These are phyloP conservation scores for Phalacrocorax pelagicus DNA, from an alignment of 2,113 vertebrate species.

Conservation along the genomic window DNA sequence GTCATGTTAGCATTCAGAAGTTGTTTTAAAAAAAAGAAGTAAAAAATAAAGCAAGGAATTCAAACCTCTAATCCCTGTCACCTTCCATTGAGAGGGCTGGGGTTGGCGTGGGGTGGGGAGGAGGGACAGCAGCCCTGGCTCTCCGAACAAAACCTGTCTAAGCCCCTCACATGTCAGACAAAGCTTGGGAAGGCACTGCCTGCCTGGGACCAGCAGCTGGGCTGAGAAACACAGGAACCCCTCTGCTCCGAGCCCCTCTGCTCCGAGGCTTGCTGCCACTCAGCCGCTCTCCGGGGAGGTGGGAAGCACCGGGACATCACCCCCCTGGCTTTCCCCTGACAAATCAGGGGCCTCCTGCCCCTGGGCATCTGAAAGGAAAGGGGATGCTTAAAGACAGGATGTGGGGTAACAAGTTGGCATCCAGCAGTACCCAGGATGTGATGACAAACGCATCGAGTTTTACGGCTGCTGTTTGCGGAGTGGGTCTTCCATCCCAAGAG, in stretches of 20 bases:
- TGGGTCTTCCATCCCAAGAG: not conserved
- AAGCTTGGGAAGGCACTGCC: slow-evolving; percentile 16
- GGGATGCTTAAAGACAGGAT: not conserved
- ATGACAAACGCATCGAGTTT: accelerated
- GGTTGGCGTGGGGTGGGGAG: not conserved
- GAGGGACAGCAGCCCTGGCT: not conserved
- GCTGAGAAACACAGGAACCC: not conserved
- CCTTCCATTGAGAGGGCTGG: not conserved
- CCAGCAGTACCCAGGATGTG: not conserved
- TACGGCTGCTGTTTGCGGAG: not conserved
- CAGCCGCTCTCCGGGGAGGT: not conserved
- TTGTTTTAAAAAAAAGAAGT: not conserved
- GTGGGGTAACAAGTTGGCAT: not conserved
- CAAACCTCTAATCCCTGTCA: not conserved
- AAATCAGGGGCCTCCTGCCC: not conserved
- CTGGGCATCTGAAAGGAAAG: not conserved
- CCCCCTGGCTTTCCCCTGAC: not conserved
- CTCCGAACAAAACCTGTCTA: not conserved
- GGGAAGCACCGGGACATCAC: not conserved
- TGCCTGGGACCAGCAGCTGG: slow-evolving; percentile 16
- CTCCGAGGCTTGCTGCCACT: accelerated
- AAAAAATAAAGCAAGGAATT: not conserved
- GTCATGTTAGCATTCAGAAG: not conserved
- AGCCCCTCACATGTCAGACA: not conserved
- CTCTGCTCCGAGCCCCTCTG: not conserved